These are phyloP conservation scores for Nematostella vectensis DNA, from an alignment of 92 coral and sea anemone species.

Conservation along the genomic window DNA sequence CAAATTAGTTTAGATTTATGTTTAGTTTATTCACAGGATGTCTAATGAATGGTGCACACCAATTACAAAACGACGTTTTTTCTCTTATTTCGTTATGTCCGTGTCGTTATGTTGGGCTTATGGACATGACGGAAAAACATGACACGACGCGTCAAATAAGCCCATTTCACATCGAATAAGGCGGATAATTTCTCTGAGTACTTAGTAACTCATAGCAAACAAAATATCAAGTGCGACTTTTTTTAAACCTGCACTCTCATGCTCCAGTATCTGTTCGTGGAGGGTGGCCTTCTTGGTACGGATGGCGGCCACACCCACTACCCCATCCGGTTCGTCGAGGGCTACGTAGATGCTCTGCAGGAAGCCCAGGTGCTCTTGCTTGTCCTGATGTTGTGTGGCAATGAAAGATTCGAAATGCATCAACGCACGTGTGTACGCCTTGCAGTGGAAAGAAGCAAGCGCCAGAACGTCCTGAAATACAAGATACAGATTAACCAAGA, in stretches of 20 bases:
- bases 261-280: conserved; percentile 88
- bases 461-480: conserved; percentile 68
- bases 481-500: neutral
- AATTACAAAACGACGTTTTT: too few species aligned
- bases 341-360: conserved; percentile 90
- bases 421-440: conserved; percentile 95
- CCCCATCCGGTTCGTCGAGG: conserved; percentile 93
- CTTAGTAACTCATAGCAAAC: too few species aligned
- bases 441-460: conserved; percentile 89
- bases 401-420: conserved; percentile 97
- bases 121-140: too few species aligned
- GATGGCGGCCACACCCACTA: conserved; percentile 90
- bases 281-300: conserved; percentile 75
- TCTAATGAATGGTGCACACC: too few species aligned
- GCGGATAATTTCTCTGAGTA: too few species aligned
- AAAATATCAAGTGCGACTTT: too few species aligned
- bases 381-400: conserved; percentile 56
- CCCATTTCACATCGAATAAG: too few species aligned
- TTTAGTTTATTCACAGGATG: too few species aligned
- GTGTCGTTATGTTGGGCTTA: too few species aligned
- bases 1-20: too few species aligned
- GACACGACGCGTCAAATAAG: too few species aligned
- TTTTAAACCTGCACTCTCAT: conserved; percentile 95
- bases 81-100: too few species aligned
- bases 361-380: conserved; percentile 74